These are phyloP conservation scores for Oscheius sp. DNA, from an alignment of 2,888 invertebrate species.

Conservation along the genomic window DNA sequence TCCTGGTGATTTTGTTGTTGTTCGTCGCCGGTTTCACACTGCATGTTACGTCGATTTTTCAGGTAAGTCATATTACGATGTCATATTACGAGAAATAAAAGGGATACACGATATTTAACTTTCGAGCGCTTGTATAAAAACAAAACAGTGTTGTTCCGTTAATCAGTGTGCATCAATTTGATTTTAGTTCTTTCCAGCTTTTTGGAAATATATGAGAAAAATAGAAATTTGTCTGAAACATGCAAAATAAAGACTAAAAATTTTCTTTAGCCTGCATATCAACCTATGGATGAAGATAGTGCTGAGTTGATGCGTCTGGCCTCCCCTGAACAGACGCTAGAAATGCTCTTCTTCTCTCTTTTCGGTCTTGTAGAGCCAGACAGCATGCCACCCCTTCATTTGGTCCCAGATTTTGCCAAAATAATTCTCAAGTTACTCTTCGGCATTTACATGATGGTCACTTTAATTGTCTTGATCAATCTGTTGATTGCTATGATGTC, in stretches of 20 bases:
- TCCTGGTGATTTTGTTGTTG: constrained; percentile 94
- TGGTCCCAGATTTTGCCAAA: constrained; percentile 71
- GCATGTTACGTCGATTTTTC: constrained; percentile 86
- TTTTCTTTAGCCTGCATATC: constrained; percentile 67
- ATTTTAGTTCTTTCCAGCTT: not conserved
- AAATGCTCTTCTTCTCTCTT: constrained; percentile 84
- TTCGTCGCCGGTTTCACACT: constrained; percentile 99
- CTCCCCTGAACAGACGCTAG: constrained; percentile 81
- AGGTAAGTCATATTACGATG: constrained; percentile 77
- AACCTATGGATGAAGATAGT: constrained; percentile 68
- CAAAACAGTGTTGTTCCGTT: no score
- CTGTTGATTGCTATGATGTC: constrained; percentile 99
- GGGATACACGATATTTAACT: no score
- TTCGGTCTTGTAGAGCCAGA: constrained; percentile 77
- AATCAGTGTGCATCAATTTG: no score
- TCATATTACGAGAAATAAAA: not conserved
- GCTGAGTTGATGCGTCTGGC: constrained; percentile 68
- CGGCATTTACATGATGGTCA: constrained; percentile 91
- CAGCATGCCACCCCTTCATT: constrained; percentile 74
- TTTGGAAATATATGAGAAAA: no score
- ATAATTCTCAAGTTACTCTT: constrained; percentile 78
- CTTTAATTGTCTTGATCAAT: constrained; percentile 84
- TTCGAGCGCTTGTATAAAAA: no score
- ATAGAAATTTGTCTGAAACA: no score
- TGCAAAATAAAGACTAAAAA: no score